Conservation (phyloP, 1,140 invertebrate genomes). For the Rhopalosiphum maidis region DNA sequence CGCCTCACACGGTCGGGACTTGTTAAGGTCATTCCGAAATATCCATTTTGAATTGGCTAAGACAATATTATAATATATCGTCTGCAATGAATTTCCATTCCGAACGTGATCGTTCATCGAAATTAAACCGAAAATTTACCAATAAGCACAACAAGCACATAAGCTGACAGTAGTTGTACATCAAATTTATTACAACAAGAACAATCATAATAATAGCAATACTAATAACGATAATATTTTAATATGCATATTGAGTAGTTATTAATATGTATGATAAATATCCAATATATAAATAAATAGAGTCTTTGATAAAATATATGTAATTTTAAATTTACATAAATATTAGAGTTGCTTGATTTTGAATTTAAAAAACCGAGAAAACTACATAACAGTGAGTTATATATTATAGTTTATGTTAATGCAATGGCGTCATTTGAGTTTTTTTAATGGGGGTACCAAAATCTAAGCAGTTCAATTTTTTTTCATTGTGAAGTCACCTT, state of each 20-base stretch:
- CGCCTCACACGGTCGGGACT: background rate
- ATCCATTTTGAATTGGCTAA: background rate
- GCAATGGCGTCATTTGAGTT: too few relatives aligned
- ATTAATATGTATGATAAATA: background rate
- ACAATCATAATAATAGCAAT: background rate
- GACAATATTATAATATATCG: background rate
- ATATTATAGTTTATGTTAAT: too few relatives aligned
- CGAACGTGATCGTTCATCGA: background rate
- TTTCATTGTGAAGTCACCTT: too few relatives aligned
- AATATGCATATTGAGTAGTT: too few relatives aligned
- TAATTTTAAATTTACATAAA: too few relatives aligned
- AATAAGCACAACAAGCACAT: background rate
- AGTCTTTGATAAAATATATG: background rate
- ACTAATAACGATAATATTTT: too few relatives aligned
- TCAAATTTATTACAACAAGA: background rate
- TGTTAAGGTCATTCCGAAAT: background rate
- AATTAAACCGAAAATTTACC: background rate
- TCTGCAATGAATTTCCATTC: background rate
- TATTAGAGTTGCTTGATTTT: too few relatives aligned
- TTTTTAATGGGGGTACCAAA: too few relatives aligned
- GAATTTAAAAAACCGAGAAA: too few relatives aligned
- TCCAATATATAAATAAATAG: too few relatives aligned
- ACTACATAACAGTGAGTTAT: too few relatives aligned
- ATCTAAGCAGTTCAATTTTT: too few relatives aligned
- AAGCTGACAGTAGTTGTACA: background rate